These are phyloP conservation scores for Accipiter cooperii DNA, from an alignment of 2,113 vertebrate genomes.

Conservation along the genomic window DNA sequence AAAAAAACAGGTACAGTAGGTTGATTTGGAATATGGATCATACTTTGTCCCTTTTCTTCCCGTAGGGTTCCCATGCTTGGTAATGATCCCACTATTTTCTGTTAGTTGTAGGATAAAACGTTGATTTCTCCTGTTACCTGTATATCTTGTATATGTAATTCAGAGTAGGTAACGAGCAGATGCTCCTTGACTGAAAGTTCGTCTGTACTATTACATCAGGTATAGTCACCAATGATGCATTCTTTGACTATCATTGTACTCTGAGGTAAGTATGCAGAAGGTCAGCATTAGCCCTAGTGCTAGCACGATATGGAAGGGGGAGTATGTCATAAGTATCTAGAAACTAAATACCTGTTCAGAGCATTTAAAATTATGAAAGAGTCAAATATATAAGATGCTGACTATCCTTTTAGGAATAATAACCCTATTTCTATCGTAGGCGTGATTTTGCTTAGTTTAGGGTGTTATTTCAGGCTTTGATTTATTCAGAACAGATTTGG, in stretches of 20 bases:
- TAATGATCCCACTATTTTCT: neutral
- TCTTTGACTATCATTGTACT: fast-evolving
- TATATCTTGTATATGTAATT: neutral
- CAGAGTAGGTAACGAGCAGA: neutral
- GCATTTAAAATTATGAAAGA: neutral
- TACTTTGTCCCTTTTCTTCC: neutral
- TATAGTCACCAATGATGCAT: neutral
- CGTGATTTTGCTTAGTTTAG: neutral
- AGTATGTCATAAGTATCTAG: neutral
- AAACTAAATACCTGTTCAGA: neutral
- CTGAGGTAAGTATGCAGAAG: neutral
- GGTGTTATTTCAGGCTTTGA: neutral
- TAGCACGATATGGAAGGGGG: neutral
- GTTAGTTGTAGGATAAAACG: neutral
- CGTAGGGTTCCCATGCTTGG: neutral
- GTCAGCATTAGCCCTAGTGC: neutral
- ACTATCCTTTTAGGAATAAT: neutral
- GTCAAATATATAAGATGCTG: neutral
- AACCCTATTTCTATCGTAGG: fast-evolving
- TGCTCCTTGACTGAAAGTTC: neutral
- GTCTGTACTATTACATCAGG: neutral
- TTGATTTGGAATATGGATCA: neutral
- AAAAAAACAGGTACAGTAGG: fast-evolving
- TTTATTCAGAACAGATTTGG: neutral
- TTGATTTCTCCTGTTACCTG: neutral